Conservation (phyloP, 2,113 vertebrate genomes). For the Podocnemis expansa region DNA sequence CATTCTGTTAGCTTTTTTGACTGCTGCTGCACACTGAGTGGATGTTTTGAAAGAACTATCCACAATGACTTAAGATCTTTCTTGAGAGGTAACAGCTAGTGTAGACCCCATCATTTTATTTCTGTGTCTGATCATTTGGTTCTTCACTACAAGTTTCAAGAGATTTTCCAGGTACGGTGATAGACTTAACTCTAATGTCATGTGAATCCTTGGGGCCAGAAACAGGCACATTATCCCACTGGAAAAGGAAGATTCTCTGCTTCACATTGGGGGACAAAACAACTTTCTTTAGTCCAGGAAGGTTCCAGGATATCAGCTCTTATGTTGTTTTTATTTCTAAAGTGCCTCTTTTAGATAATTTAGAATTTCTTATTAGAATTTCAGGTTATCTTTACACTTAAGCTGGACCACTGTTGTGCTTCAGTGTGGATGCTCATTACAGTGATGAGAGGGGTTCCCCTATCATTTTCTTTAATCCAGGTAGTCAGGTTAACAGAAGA, state of each 20-base stretch:
- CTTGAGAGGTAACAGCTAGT: too few species aligned
- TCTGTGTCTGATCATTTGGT: too few species aligned
- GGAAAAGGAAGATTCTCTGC: not conserved
- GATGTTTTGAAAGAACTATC: too few species aligned
- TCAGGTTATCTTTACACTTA: not conserved
- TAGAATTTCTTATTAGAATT: not conserved
- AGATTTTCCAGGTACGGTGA: not conserved
- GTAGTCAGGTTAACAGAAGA: not conserved
- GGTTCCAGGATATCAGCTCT: not conserved
- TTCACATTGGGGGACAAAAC: not conserved
- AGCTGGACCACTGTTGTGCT: not conserved
- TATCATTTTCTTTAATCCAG: not conserved
- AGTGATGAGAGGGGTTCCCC: not conserved
- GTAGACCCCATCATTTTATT: too few species aligned
- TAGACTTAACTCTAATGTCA: not conserved
- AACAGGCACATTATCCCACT: not conserved
- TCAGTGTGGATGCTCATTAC: not conserved
- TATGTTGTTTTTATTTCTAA: not conserved
- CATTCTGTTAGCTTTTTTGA: too few species aligned
- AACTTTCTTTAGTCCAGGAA: fast-evolving
- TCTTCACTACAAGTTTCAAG: too few species aligned
- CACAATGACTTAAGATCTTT: too few species aligned
- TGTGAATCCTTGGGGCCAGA: not conserved
- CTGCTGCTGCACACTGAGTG: too few species aligned
- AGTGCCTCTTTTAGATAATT: not conserved